These are phyloP conservation scores for Sturnira hondurensis DNA, from an alignment of 2,113 vertebrate genomes.

Conservation along the genomic window DNA sequence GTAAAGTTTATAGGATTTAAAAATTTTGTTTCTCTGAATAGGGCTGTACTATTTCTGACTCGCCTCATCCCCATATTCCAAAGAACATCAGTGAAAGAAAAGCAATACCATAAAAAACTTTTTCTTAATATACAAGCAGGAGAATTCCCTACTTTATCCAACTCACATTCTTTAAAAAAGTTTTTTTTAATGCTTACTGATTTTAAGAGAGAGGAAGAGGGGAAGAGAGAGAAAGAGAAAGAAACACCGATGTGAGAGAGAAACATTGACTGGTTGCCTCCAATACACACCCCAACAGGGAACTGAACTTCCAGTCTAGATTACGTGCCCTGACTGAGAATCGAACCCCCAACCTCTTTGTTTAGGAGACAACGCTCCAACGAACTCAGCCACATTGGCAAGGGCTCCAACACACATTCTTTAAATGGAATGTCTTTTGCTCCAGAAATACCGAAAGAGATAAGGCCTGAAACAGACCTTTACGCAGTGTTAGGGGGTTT, in stretches of 20 bases:
- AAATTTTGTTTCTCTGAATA: slow-evolving; percentile 30
- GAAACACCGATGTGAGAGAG: no score
- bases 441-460: neutral
- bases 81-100: slow-evolving; percentile 24
- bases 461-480: neutral
- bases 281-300: no score
- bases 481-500: neutral
- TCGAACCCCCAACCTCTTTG: no score
- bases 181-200: neutral
- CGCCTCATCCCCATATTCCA: neutral
- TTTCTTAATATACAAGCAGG: neutral
- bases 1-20: neutral
- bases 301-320: no score
- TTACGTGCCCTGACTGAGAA: no score
- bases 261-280: no score
- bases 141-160: neutral
- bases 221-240: neutral
- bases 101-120: neutral
- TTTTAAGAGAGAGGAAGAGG: neutral
- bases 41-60: neutral
- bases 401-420: neutral
- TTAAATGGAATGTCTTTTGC: neutral
- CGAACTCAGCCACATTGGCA: no score
- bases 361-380: no score
- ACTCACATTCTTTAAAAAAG: neutral